Evolutionary conservation across 1,140 invertebrate species (phyloP).

Genomic region (Thereuonema tuberculata): DNA sequence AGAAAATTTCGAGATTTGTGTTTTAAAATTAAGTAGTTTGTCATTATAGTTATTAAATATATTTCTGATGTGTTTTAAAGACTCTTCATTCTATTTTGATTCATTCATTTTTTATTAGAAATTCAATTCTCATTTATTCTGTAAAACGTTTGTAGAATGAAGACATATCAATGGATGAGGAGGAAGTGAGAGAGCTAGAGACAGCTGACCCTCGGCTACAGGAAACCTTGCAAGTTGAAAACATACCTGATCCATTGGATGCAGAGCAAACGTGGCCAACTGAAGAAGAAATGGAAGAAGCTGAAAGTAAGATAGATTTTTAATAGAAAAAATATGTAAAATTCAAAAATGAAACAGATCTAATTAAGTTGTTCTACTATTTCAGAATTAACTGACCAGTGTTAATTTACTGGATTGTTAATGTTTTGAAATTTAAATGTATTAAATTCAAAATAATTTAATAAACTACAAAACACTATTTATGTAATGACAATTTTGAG

Average conservation of each 20-base stretch:
- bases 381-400: too few relatives aligned
- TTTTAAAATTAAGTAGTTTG: neutral
- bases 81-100: too few relatives aligned
- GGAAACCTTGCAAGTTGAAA: slow-evolving; percentile 62
- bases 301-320: slow-evolving; percentile 43
- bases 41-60: neutral
- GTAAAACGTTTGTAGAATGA: slow-evolving; percentile 12
- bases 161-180: slow-evolving; percentile 12
- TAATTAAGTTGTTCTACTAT: slow-evolving; percentile 10
- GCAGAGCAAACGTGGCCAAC: slow-evolving; percentile 94
- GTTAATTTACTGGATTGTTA: too few relatives aligned
- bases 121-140: neutral
- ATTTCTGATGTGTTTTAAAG: neutral
- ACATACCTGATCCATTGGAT: slow-evolving; percentile 77
- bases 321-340: too few relatives aligned
- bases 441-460: too few relatives aligned
- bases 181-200: slow-evolving; percentile 28
- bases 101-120: too few relatives aligned
- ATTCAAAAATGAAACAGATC: slow-evolving; percentile 24
- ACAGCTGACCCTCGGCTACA: slow-evolving; percentile 25
- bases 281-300: slow-evolving; percentile 67
- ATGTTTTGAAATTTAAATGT: too few relatives aligned
- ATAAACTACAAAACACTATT: too few relatives aligned
- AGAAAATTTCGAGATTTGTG: too few relatives aligned
- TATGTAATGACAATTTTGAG: too few relatives aligned